Conservation (phyloP, 1,140 invertebrate species). For the Heterodera carotae region DNA sequence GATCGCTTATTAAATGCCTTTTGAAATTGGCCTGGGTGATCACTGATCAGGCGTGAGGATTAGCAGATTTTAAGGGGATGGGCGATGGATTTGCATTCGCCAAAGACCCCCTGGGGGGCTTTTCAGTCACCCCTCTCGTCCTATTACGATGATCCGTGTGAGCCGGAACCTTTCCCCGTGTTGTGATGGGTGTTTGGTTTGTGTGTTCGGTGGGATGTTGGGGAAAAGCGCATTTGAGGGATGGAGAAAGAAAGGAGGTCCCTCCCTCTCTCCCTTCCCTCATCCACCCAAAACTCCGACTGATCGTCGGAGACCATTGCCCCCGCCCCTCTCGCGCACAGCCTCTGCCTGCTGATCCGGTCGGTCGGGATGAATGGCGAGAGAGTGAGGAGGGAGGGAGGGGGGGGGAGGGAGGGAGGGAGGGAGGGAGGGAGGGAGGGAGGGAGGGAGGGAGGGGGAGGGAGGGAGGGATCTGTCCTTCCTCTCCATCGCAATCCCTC, state of each 20-base stretch:
- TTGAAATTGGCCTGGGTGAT: too few species aligned
- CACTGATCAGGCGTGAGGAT: too few species aligned
- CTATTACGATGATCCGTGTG: neutral
- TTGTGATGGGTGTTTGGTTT: neutral
- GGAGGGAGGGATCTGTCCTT: too few species aligned
- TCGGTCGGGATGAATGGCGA: slow-evolving; percentile 1
- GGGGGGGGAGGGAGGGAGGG: neutral
- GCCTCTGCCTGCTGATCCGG: slow-evolving; percentile 1
- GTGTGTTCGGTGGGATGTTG: slow-evolving; percentile 1
- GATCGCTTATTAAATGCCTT: too few species aligned
- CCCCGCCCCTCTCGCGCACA: too few species aligned
- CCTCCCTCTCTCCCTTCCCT: neutral
- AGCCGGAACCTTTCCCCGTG: neutral
- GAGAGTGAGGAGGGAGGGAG: neutral
- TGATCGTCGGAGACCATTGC: neutral
- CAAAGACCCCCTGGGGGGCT: neutral
- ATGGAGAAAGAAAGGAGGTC: neutral
- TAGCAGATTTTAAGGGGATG: neutral
- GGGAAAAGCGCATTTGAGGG: slow-evolving; percentile 1
- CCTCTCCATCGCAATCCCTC: neutral
- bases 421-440: neutral
- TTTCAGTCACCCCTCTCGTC: neutral
- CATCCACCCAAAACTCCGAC: neutral
- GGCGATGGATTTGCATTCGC: too few species aligned
- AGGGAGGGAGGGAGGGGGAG: too few species aligned